These are phyloP conservation scores for Eupithecia subfuscata DNA, from an alignment of 2,888 invertebrate species.

Conservation along the genomic window DNA sequence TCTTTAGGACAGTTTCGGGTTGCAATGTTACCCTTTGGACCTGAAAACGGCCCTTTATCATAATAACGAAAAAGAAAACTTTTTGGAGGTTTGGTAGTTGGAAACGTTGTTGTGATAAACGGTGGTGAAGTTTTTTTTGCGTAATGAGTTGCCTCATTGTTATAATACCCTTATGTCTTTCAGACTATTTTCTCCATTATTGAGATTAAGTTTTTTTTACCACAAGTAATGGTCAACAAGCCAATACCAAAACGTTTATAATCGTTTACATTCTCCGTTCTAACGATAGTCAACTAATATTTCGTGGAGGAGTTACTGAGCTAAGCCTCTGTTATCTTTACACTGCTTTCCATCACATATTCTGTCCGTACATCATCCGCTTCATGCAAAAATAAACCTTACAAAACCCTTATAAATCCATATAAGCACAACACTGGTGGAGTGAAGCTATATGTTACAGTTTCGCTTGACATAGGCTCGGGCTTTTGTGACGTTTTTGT, in stretches of 20 bases:
- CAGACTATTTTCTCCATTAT: neutral
- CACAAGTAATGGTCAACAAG: neutral
- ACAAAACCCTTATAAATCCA: constrained; percentile 28
- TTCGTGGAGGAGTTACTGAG: constrained; percentile 15
- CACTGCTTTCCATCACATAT: constrained; percentile 36
- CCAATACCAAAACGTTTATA: neutral
- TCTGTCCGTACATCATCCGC: constrained; percentile 18
- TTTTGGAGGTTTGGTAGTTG: constrained; percentile 15
- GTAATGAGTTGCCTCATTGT: too few species aligned
- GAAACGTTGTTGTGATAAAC: neutral
- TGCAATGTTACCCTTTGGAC: constrained; percentile 25
- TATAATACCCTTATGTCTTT: neutral
- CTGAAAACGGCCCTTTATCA: constrained; percentile 14
- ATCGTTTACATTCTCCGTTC: neutral
- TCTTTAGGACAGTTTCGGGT: constrained; percentile 30
- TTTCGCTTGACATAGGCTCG: constrained; percentile 38
- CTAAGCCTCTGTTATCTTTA: constrained; percentile 36
- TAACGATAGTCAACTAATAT: constrained; percentile 2
- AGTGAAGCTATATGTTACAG: constrained; percentile 32
- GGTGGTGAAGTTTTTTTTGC: neutral
- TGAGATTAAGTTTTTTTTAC: neutral
- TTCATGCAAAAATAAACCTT: constrained; percentile 31
- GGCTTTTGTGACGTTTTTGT: constrained; percentile 52
- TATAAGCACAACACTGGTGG: constrained; percentile 27
- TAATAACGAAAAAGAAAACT: constrained; percentile 14